Conservation (phyloP, 2,113 vertebrate species). For the Lathamus discolor region DNA sequence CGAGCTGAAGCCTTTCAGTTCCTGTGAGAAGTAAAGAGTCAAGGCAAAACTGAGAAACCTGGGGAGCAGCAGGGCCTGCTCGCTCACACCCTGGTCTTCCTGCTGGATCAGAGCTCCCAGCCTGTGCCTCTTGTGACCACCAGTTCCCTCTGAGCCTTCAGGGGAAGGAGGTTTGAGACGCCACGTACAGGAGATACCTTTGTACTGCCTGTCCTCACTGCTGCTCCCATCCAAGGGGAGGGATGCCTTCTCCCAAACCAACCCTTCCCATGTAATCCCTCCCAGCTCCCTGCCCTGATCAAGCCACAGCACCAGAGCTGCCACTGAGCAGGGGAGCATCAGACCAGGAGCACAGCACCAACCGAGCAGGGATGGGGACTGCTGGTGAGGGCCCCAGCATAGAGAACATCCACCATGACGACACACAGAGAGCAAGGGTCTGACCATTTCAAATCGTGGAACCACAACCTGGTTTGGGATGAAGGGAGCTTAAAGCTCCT, state of each 20-base stretch:
- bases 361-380: neutral
- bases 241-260: neutral
- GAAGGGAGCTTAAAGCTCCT: neutral
- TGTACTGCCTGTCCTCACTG: neutral
- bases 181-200: neutral
- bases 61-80: neutral
- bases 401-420: neutral
- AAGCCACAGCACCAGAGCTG: neutral
- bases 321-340: neutral
- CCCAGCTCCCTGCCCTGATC: neutral
- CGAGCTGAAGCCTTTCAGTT: conserved; percentile 60
- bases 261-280: accelerated
- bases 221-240: neutral
- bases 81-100: neutral
- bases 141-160: neutral
- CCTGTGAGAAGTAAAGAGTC: neutral
- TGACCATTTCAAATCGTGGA: neutral
- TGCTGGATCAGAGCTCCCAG: neutral
- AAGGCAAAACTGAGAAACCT: accelerated
- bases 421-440: neutral
- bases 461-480: neutral
- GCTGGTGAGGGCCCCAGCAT: neutral
- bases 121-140: neutral
- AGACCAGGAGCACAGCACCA: neutral
- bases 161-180: too few relatives aligned